phyloP scores from a whole-genome alignment of 2,888 invertebrate species.

The Crossocerus cetratus region DNA sequence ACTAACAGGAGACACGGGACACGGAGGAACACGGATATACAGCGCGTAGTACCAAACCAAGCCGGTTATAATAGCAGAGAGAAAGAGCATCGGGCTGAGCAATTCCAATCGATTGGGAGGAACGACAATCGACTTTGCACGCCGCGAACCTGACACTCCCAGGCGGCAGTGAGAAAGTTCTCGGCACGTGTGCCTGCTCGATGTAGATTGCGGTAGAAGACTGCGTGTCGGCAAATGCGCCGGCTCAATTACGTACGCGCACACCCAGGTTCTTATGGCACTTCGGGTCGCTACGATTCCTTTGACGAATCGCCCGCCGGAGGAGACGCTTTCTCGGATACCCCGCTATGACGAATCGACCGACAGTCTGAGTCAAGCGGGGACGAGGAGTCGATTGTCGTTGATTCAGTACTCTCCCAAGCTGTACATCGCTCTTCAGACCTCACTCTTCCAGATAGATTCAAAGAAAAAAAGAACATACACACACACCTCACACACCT shows the following conservation, averaged over 20 bases:
- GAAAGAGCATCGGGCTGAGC: too few species aligned
- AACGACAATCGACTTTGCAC: slow-evolving; percentile 32
- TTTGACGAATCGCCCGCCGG: not conserved
- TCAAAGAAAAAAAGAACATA: slow-evolving; percentile 42
- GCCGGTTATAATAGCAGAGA: not conserved
- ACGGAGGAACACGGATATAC: not conserved
- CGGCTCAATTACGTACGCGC: not conserved
- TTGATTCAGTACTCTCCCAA: slow-evolving; percentile 41
- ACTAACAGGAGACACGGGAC: too few species aligned
- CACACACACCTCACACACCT: too few species aligned
- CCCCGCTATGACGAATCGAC: not conserved
- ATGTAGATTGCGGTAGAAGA: not conserved
- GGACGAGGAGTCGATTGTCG: slow-evolving; percentile 41
- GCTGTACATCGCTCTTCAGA: slow-evolving; percentile 54
- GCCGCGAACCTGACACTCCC: not conserved
- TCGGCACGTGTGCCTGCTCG: slow-evolving; percentile 5
- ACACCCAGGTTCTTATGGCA: not conserved
- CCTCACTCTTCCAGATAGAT: slow-evolving; percentile 65
- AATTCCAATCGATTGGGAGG: too few species aligned
- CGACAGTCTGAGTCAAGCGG: not conserved
- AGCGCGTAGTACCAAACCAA: not conserved
- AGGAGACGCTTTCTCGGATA: not conserved
- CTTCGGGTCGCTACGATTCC: not conserved
- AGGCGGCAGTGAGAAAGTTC: not conserved
- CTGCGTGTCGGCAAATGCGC: not conserved